These are phyloP conservation scores for Euphonia xanthogaster DNA, from an alignment of 2,797 vertebrate species.

Conservation along the genomic window DNA sequence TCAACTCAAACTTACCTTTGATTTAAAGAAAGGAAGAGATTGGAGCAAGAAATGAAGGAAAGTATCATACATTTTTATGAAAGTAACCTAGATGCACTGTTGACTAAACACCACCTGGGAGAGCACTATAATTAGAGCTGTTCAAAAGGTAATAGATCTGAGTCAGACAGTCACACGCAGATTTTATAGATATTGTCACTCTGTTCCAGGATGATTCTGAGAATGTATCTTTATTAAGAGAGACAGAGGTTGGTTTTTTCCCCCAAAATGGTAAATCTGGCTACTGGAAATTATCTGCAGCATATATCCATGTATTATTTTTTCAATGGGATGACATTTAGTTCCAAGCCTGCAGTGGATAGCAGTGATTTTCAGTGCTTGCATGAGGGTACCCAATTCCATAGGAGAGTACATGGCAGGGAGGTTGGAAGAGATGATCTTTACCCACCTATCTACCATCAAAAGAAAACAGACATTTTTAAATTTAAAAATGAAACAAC, in stretches of 20 bases:
- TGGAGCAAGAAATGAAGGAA: background rate
- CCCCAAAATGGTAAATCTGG: background rate
- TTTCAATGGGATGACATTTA: background rate
- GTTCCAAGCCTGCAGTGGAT: background rate
- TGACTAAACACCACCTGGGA: background rate
- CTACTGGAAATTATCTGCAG: background rate
- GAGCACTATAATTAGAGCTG: background rate
- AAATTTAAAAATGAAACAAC: background rate
- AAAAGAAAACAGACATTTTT: background rate
- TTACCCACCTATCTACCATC: background rate
- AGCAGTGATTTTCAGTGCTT: background rate
- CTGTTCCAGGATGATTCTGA: background rate
- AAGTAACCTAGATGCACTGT: background rate
- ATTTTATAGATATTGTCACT: background rate
- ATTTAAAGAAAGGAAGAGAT: background rate
- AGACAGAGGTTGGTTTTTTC: background rate
- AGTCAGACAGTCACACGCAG: background rate
- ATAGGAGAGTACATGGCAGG: fast-evolving
- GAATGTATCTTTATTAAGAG: background rate
- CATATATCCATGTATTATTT: background rate
- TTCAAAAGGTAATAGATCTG: background rate
- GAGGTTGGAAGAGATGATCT: background rate
- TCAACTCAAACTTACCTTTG: background rate
- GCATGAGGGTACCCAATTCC: background rate
- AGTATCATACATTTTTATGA: background rate